Evolutionary conservation across 2,113 vertebrate genomes (phyloP), one percentile per base, ranked within the genome.

Genomic region (Daboia siamensis): DNA sequence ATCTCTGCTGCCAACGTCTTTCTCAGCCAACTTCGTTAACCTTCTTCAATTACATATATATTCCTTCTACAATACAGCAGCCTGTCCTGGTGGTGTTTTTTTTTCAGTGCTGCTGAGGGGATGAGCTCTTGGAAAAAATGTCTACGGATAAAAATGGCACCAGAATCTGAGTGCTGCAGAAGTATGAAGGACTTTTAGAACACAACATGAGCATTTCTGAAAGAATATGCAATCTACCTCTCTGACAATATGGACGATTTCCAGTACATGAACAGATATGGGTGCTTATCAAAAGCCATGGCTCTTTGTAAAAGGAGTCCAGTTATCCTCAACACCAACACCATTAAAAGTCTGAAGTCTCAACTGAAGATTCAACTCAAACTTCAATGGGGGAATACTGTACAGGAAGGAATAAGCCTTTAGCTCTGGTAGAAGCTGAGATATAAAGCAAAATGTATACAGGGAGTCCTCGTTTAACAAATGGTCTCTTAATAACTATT

Each of bases 101-200:
- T 64, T 64, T 33, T 20, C 0, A 1, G 39, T 80, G 26, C 13
- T 7, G 39, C 52, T 21, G 88, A 52, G 74, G 44, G 56, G 69
- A 91, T 92, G 93, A 84, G n/a, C 56, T 64, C 33, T 94, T 13
- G 23, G 24, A 54, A 44, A 54, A 88, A 85, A 86, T 44, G 44
- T 26, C 29, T 3, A 11, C 4, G 15, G 86, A 61, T 87, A 89
- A 93, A 91, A 54, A 48, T 93, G 51, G 59, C 1, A 57, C 1
- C 5, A 10, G 46, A 94, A 92, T 87, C 46, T 54, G 4, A 17
- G 7, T 91, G 48, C 10, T 26, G 23, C 44, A 39, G 29, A 23
- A 64, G n/a, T 4, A 6, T 7, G 5, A 48, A 52, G 48, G 74
- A 17, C 39, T 84, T 91, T 51, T 48, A 24, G 64, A 55, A 90